phyloP scores from a whole-genome alignment of 2,113 vertebrate species.

The Sphaerodactylus townsendi region DNA sequence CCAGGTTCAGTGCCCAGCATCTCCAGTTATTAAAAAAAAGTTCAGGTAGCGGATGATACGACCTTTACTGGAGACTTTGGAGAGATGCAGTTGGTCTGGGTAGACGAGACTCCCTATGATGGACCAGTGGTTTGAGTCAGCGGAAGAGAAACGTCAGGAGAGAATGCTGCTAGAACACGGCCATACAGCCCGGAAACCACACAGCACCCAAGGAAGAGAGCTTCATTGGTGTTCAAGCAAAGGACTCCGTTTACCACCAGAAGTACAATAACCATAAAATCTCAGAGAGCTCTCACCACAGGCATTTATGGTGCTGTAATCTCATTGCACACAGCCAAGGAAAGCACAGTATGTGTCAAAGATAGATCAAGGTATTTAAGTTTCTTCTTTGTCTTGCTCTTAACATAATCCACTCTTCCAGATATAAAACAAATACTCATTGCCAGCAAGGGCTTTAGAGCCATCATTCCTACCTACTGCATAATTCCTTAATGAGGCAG shows the following conservation, averaged over 20 bases:
- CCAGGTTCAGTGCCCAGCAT: no score
- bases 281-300: neutral
- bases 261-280: neutral
- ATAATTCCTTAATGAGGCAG: constrained; percentile 27
- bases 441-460: constrained; percentile 12
- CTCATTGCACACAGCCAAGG: constrained; percentile 48
- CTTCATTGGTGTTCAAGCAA: neutral
- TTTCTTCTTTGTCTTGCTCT: constrained; percentile 35
- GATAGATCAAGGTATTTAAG: constrained; percentile 58
- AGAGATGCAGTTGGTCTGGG: no score
- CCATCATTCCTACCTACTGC: constrained; percentile 12
- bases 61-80: no score
- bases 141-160: no score
- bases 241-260: neutral
- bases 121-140: no score
- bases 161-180: no score
- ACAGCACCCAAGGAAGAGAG: no score
- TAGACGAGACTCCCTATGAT: no score
- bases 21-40: no score
- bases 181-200: no score
- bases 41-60: no score
- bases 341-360: constrained; percentile 45
- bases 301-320: constrained; percentile 40
- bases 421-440: constrained; percentile 14
- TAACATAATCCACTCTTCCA: neutral